Percentiles rank a stretch among this genome's conserved stretches.
phyloP scores from a whole-genome alignment of 2,888 invertebrate species.

The Linnaemya vulpina region DNA sequence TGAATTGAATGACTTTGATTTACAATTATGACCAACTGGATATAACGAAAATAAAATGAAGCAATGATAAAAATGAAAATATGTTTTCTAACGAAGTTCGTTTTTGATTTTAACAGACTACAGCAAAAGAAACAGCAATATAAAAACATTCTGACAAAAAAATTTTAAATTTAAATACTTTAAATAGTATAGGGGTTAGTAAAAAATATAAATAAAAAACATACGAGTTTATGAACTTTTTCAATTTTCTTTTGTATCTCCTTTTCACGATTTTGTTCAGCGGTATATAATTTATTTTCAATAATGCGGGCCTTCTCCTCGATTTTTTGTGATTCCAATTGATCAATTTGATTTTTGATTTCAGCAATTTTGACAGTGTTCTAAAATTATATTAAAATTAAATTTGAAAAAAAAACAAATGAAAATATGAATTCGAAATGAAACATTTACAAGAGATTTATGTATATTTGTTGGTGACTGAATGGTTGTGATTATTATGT shows the following conservation, averaged over 20 bases:
- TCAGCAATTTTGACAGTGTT: slow-evolving; percentile 88
- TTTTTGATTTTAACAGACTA: neutral
- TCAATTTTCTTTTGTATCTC: slow-evolving; percentile 94
- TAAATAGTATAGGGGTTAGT: slow-evolving; percentile 52
- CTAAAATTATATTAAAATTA: slow-evolving; percentile 80
- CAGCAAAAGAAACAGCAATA: neutral
- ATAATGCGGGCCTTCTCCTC: slow-evolving; percentile 88
- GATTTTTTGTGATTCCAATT: slow-evolving; percentile 85
- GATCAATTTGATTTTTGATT: slow-evolving; percentile 86
- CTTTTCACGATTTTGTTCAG: slow-evolving; percentile 92
- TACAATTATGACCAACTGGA: slow-evolving; percentile 41
- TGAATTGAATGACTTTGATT: slow-evolving; percentile 37
- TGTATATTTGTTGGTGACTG: neutral
- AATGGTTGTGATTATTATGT: neutral
- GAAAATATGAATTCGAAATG: slow-evolving; percentile 56
- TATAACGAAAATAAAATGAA: slow-evolving; percentile 54
- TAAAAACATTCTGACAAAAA: slow-evolving; percentile 40
- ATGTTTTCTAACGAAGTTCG: neutral
- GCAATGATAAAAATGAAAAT: slow-evolving; percentile 37
- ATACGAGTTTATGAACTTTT: slow-evolving; percentile 92
- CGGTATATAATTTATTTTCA: slow-evolving; percentile 90
- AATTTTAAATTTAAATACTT: slow-evolving; percentile 40
- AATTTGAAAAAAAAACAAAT: slow-evolving; percentile 63
- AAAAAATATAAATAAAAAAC: slow-evolving; percentile 81
- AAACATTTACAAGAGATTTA: slow-evolving; percentile 52